Evolutionary conservation across 2,797 vertebrate species (phyloP), one percentile per base, ranked within the genome.

Genomic region (Hemibagrus guttatus): DNA sequence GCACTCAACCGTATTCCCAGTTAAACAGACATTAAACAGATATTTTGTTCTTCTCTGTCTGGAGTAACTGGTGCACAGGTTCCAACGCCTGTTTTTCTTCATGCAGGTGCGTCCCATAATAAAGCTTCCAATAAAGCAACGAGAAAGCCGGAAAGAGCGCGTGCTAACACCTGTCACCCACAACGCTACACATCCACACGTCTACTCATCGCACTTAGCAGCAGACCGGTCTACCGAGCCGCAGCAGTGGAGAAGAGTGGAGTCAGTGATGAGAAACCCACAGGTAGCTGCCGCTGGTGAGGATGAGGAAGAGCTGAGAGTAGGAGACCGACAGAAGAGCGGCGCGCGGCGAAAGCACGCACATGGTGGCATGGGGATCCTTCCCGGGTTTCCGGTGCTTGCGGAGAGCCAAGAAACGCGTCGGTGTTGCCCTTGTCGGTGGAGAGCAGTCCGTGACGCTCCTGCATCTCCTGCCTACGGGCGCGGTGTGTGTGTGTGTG

Each of bases 221-320:
- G 59, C 54, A 78, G 78, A 35, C 59, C 58, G 71, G 39, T 75
- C 83, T 84, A 75, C 83, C 71, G 58, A 84, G 78, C 58, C 78
- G 35, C 56, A 82, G 61, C 9, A 54, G 63, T 68, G 81, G 39
- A 81, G 61, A 23, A 68, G 66, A 56, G 49, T 21, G 76, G 59
- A 84, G 76, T 87, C 89, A 84, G 72, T 84, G 74, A 63, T 88
- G 75, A 46, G 61, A 69, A 64, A 99, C 98, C 96, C 97, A 99
- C 97, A 98, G 97, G 96, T 98, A 99, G 96, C 97, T 98, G 93
- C 98, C 97, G 95, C 97, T 98, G 96, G 97, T 98, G 93, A 99
- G 96, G 95, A 98, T 97, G 95, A 99, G 97, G 95, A 98, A 98
- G 92, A 99, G 97, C 96, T 98, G 97, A 85, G 97, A 97, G 94